Base-by-base conservation (phyloP, 2,113 vertebrate genomes). In the Tautogolabrus adspersus region DNA sequence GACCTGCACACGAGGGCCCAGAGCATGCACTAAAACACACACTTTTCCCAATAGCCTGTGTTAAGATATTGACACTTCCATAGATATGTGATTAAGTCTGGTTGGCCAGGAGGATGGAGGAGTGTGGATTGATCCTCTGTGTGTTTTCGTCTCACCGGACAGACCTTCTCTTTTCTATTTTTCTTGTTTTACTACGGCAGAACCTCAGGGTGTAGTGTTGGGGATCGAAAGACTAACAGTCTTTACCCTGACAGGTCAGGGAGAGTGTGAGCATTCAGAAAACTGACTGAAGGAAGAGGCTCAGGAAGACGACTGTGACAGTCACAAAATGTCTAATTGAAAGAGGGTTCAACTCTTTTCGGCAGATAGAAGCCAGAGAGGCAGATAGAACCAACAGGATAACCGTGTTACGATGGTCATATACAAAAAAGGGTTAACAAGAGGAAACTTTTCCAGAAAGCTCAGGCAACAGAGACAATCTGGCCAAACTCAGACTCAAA, bases 51-150 rank as follows among this genome's bases (percentile, higher is more conserved):
- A 81, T 54, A 73, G 44, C 37, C 3, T 12, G 19, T 66, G 34
- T 46, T 52, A 16, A 26, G 23, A 19, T 69, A 75, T 79, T 59
- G 69, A 75, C 76, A 57, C 77, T 67, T 82, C 71, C 49, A 83
- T 61, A 73, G 69, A 78, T 64, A n/a, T 79, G 54, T 71, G 72
- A 72, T 76, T 66, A 75, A 64, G 26, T 85, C 37, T 77, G 66
- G 58, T 79, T 80, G 72, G 66, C 75, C 64, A 46, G 64, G 58
- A 75, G 83, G 78, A 54, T 23, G 10, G 34, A 55, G 5, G 34
- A 54, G 42, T 64, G 72, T 60, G 23, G 83, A 81, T 84, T 76
- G 16, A 71, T 65, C 30, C 19, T 63, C 11, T 1, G 60, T 44
- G 58, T 2, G 26, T 34, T 65, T 83, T 72, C 19, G 66, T 75